Percentiles rank a stretch among this genome's conserved stretches.
Conservation (phyloP, 2,113 vertebrate species). For the Nanorana parkeri region DNA sequence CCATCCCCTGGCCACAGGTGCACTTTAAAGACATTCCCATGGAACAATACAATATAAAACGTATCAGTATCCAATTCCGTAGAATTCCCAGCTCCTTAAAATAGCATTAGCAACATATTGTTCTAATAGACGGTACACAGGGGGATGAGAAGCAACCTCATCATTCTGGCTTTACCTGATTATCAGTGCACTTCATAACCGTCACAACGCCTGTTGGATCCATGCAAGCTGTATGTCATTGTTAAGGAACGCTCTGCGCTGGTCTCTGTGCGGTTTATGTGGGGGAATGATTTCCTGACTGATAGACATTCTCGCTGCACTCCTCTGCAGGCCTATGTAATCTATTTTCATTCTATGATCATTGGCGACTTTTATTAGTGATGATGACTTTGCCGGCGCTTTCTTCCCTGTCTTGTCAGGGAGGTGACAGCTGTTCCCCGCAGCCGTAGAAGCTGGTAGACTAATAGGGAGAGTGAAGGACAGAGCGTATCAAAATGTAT, state of each 20-base stretch:
- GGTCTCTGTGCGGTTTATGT: neutral
- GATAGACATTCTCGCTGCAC: conserved; percentile 11
- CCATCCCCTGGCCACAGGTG: no score
- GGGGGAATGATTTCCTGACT: neutral
- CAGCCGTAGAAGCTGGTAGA: neutral
- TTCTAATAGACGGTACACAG: neutral
- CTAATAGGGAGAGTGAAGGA: conserved; percentile 34
- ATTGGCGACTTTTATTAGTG: conserved; percentile 23
- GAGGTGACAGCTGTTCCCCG: conserved; percentile 46
- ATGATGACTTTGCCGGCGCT: conserved; percentile 40
- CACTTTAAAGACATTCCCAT: neutral
- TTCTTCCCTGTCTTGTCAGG: neutral
- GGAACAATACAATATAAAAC: neutral
- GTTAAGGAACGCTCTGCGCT: neutral
- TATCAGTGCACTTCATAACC: neutral
- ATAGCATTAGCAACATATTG: conserved; percentile 9
- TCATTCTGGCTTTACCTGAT: neutral
- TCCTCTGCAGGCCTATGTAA: neutral
- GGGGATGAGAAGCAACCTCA: neutral
- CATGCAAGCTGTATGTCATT: neutral
- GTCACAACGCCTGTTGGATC: neutral
- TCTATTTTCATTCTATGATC: neutral
- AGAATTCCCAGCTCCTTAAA: neutral
- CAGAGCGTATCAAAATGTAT: conserved; percentile 37
- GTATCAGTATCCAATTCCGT: neutral